Evolutionary conservation across 2,113 vertebrate species (phyloP).

Genomic region (Oceanites oceanicus): DNA sequence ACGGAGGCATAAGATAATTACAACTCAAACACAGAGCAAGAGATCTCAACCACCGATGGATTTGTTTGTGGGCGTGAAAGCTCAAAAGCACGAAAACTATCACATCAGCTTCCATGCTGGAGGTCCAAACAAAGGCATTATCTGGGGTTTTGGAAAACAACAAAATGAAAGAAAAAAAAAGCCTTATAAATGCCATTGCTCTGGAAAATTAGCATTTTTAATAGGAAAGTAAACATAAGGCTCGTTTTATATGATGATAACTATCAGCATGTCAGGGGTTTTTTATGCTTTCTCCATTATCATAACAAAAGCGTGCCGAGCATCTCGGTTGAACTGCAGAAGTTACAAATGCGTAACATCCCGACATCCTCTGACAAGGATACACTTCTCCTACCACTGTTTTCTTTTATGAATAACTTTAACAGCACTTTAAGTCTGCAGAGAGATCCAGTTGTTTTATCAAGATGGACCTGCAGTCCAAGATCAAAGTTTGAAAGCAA

Average conservation of each 20-base stretch:
- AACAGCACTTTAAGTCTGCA: neutral
- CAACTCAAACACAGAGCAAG: neutral
- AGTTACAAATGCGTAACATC: conserved; percentile 8
- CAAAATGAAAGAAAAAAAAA: neutral
- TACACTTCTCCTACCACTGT: neutral
- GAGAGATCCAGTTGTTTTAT: neutral
- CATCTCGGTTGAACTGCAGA: neutral
- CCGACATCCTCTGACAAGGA: neutral
- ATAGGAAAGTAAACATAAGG: neutral
- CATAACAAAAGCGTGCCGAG: neutral
- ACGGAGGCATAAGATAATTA: neutral
- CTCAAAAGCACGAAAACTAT: neutral
- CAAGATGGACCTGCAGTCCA: neutral
- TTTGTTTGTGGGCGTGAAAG: neutral
- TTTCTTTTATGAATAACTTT: neutral
- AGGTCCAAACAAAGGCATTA: neutral
- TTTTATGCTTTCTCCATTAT: neutral
- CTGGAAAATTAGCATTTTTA: neutral
- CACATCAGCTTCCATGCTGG: neutral
- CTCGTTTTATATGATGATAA: neutral
- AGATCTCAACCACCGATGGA: neutral
- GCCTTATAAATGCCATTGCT: neutral
- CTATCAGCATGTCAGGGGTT: neutral
- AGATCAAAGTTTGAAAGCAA: neutral
- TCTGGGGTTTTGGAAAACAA: neutral